Percentiles rank a stretch among this genome's conserved stretches.
These are phyloP conservation scores for Pelobates fuscus DNA, from an alignment of 2,113 vertebrate genomes.

Conservation along the genomic window DNA sequence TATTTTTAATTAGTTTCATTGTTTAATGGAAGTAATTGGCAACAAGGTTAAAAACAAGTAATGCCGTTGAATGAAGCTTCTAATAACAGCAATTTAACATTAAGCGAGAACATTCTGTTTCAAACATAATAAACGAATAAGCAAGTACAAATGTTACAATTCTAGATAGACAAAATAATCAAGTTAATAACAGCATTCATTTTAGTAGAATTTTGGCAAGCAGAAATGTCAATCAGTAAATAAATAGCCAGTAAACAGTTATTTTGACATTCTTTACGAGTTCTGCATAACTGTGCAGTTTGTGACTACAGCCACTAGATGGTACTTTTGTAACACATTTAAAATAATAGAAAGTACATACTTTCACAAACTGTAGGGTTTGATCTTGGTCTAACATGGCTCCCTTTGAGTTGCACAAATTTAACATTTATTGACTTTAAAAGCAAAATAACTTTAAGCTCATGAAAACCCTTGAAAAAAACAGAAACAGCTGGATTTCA, in stretches of 20 bases:
- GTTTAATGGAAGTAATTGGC: constrained; percentile 17
- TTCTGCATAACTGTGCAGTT: background rate
- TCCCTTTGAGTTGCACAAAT: constrained; percentile 39
- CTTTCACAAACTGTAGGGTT: constrained; percentile 14
- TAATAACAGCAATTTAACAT: constrained; percentile 16
- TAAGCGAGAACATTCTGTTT: constrained; percentile 36
- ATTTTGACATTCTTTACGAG: background rate
- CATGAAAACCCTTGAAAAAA: constrained; percentile 38
- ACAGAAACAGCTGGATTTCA: constrained; percentile 45
- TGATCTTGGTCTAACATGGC: constrained; percentile 37
- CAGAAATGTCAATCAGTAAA: constrained; percentile 1
- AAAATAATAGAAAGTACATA: background rate
- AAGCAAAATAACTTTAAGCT: constrained; percentile 44
- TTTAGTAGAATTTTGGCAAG: background rate
- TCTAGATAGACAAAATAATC: constrained; percentile 30
- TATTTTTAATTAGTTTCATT: no score
- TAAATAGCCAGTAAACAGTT: background rate
- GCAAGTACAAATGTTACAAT: constrained; percentile 18
- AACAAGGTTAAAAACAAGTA: constrained; percentile 31
- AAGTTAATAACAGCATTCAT: constrained; percentile 13
- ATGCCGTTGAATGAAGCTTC: constrained; percentile 3
- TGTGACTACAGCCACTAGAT: constrained; percentile 57
- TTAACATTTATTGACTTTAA: constrained; percentile 48
- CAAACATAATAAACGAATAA: constrained; percentile 2
- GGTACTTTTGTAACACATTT: constrained; percentile 58